Base-by-base conservation (phyloP, 1,140 invertebrate genomes). In the Nephotettix cincticeps region DNA sequence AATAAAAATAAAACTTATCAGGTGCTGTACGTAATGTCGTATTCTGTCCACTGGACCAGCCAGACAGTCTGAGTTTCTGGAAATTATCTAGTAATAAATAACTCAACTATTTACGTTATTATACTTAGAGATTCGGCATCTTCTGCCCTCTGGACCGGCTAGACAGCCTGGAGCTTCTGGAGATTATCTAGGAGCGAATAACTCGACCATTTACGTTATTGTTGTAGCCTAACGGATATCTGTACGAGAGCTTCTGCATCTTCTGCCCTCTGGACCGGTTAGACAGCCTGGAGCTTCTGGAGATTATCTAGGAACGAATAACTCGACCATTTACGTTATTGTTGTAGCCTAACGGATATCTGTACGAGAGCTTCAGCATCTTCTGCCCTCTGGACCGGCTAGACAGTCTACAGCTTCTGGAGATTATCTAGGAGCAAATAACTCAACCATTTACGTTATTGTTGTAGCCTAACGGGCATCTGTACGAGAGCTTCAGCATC, bases 171-270 rank as follows among this genome's bases (percentile, higher is more conserved):
- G 84, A 88, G 75, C 79, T 92, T 70, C 77, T 93, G 74, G 86
- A 86, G 64, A 85, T 87, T 43, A n/a, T n/a, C n/a, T n/a, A n/a
- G n/a, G n/a, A n/a, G n/a, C n/a, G n/a, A n/a, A n/a, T n/a, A n/a
- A n/a, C n/a, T n/a, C n/a, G n/a, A n/a, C n/a, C n/a, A n/a, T n/a
- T n/a, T n/a, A n/a, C n/a, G n/a, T n/a, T n/a, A n/a, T n/a, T 77
- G 40, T 84, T 85, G 17, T 75, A 93, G 91, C 91, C 90, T 27
- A 89, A 93, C 80, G 89, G 88, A 76, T 84, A 85, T 81, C 80
- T 90, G 70, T 92, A 92, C 83, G 91, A 92, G 80, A 92, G 91
- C 76, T 89, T 93, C 76, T 90, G 89, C 68, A 89, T 92, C 70
- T 93, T 93, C 81, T 93, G 91, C 83, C 91, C 92, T 29, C 87